These are phyloP conservation scores for Fissipunctia ypsillon DNA, from an alignment of 2,888 invertebrate species.

Conservation along the genomic window DNA sequence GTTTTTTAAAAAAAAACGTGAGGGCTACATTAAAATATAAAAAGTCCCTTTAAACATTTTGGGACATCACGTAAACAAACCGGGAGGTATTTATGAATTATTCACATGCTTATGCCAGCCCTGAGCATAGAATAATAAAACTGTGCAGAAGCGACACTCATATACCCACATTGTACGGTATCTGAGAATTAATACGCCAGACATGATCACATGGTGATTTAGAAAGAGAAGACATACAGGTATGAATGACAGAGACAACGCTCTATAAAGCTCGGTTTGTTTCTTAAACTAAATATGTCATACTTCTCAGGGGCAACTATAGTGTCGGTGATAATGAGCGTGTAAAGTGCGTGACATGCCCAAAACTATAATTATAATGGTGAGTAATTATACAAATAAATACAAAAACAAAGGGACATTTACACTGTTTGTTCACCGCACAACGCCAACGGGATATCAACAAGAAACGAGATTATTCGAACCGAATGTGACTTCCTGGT, in stretches of 20 bases:
- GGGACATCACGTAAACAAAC: constrained; percentile 60
- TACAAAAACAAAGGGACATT: no score
- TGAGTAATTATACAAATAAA: no score
- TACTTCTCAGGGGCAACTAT: background rate
- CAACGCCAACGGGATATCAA: no score
- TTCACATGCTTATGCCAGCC: constrained; percentile 67
- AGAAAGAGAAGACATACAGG: background rate
- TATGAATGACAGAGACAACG: background rate
- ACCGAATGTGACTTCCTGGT: no score
- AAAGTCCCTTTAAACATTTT: constrained; percentile 58
- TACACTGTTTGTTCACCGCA: no score
- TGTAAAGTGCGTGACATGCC: background rate
- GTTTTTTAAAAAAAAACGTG: constrained; percentile 55
- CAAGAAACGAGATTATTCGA: no score
- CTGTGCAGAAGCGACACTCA: constrained; percentile 24
- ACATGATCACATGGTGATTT: background rate
- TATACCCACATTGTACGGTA: no score
- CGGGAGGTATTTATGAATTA: constrained; percentile 64
- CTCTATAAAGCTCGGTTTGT: no score
- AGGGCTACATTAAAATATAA: constrained; percentile 54
- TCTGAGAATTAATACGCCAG: no score
- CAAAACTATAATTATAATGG: background rate
- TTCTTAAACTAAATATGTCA: background rate
- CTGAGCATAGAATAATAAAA: constrained; percentile 42
- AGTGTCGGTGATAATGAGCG: background rate